Base-by-base conservation (phyloP, 2,888 invertebrate species). In the Pyrgus malvae region DNA sequence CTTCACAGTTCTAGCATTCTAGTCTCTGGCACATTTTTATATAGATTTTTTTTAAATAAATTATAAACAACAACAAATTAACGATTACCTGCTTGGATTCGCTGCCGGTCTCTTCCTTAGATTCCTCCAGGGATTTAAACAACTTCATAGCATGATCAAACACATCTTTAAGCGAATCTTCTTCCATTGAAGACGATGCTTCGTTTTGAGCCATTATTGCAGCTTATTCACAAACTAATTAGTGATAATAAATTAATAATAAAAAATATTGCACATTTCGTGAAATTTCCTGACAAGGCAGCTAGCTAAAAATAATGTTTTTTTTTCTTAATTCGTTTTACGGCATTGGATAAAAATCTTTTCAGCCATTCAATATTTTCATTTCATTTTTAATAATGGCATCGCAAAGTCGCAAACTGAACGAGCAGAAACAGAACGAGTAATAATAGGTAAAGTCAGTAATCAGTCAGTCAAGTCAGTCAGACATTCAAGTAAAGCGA, bases 91-190 rank as follows among this genome's bases (percentile, higher is more conserved):
- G 96, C 63, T 94, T 91, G 69, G 92, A 87, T 23, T 91, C 79
- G 66, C 94, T 93, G 70, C 94, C 95, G 6, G 93, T 95, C 0
- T 95, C 91, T 70, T 95, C 93, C 25, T 91, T 90, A 1, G 92
- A 91, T 56, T 91, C 93, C 66, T 93, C 93, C 56, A 96, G 87
- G 48, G 83, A 89, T 58, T 95, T 93, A 66, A 91, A 95, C 44
- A 93, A 65, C 64, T 93, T 92, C 87, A 95, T 93, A 2, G 93
- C 96, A 64, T 93, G 92, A 49, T 94, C 92, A 73, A 95, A 96
- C 7, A 95, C 71, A 59, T 75, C 67, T 54, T 72, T 79, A 44
- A 89, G 64, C 2, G 80, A 66, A 5, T 80, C 87, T 5, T 83
- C 82, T 3, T 51, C 44, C 4, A 73, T 71, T 44, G 83, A 79